These are phyloP conservation scores for Acipenser oxyrinchus DNA, from an alignment of 2,797 vertebrate species.

Conservation along the genomic window DNA sequence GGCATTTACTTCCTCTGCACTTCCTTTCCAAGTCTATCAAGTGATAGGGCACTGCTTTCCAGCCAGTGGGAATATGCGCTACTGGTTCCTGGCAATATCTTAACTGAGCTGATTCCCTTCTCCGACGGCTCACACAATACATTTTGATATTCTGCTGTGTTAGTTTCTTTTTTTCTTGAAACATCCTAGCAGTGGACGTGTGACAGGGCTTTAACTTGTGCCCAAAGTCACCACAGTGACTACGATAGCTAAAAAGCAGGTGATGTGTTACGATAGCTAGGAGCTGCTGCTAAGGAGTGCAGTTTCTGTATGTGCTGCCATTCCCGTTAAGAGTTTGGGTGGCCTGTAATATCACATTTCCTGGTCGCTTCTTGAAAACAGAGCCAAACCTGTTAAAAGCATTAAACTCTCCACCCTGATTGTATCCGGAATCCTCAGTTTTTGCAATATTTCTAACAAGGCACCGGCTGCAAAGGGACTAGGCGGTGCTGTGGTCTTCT, in stretches of 20 bases:
- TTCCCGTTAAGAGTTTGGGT: not conserved
- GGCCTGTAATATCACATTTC: not conserved
- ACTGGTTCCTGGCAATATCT: slow-evolving; percentile 38
- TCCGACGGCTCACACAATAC: slow-evolving; percentile 23
- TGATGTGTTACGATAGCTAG: not conserved
- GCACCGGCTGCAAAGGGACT: slow-evolving; percentile 8
- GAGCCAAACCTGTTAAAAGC: slow-evolving; percentile 34
- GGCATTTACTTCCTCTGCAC: slow-evolving; percentile 60
- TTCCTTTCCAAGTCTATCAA: slow-evolving; percentile 67
- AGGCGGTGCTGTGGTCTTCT: not conserved
- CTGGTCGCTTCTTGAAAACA: not conserved
- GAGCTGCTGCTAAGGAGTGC: not conserved
- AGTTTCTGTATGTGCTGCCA: not conserved
- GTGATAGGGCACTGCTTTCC: slow-evolving; percentile 54
- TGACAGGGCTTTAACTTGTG: not conserved
- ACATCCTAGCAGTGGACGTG: not conserved
- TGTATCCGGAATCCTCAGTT: slow-evolving; percentile 23
- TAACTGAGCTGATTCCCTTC: slow-evolving; percentile 36
- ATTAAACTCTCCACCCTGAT: slow-evolving; percentile 30
- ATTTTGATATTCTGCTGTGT: not conserved
- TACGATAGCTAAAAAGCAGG: not conserved
- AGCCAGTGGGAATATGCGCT: slow-evolving; percentile 52
- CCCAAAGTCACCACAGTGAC: too few species aligned
- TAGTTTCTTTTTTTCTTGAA: not conserved
- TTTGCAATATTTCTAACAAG: slow-evolving; percentile 7